phyloP scores from a whole-genome alignment of 2,888 invertebrate species.

The Rugalucina vietnamica region DNA sequence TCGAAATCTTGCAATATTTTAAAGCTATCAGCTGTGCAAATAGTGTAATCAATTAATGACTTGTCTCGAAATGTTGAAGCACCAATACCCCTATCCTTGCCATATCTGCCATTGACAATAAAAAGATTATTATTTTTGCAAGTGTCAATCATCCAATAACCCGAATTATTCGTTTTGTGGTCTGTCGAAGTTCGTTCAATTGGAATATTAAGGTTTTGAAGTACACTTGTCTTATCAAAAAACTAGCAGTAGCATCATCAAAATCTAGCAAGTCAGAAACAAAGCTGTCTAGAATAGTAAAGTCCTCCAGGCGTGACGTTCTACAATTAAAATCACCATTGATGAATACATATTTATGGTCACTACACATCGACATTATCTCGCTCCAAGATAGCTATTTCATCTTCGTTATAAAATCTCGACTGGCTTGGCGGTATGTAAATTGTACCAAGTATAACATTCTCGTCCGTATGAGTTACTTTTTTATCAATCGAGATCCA shows the following conservation, averaged over 20 bases:
- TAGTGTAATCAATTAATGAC: constrained; percentile 10
- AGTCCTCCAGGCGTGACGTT: neutral
- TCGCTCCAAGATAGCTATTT: neutral
- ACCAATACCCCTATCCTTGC: neutral
- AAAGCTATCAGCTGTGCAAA: neutral
- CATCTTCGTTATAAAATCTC: constrained; percentile 5
- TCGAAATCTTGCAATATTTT: neutral
- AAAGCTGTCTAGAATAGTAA: neutral
- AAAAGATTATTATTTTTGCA: constrained; percentile 4
- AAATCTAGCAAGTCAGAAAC: neutral
- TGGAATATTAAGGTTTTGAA: neutral
- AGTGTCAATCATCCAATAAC: neutral
- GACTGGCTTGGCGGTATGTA: constrained; percentile 19
- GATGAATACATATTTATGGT: constrained; percentile 14
- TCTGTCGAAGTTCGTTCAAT: neutral
- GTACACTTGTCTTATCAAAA: neutral
- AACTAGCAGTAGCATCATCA: neutral
- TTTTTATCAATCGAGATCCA: neutral
- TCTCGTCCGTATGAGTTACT: neutral
- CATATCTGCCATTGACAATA: neutral
- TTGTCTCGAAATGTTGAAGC: neutral
- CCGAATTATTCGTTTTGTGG: neutral
- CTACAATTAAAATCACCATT: neutral
- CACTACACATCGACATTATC: neutral
- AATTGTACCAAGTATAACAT: neutral